These are phyloP conservation scores for Desoria tigrina DNA, from an alignment of 2,888 invertebrate genomes.

Conservation along the genomic window DNA sequence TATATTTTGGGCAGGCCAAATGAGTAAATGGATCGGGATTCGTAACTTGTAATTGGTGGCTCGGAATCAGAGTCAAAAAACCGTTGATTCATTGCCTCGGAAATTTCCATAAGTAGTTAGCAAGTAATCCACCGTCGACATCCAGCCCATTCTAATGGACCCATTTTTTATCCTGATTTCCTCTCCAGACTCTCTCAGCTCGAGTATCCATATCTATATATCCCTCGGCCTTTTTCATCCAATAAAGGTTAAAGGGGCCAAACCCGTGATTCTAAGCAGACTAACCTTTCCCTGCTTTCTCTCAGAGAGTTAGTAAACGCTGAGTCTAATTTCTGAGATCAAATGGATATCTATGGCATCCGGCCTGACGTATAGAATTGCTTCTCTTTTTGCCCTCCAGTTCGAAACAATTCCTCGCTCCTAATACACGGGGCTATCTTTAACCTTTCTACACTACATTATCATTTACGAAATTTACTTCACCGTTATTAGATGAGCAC, in stretches of 20 bases:
- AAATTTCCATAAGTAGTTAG: conserved; percentile 35
- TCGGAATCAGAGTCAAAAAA: conserved; percentile 12
- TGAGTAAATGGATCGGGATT: too few relatives aligned
- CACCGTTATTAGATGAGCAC: too few relatives aligned
- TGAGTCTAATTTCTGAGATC: conserved; percentile 1
- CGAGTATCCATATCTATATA: not conserved
- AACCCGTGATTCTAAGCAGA: not conserved
- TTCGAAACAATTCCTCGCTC: not conserved
- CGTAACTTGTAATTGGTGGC: conserved; percentile 14
- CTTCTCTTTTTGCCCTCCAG: not conserved
- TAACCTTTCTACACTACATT: too few relatives aligned
- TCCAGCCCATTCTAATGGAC: conserved; percentile 19
- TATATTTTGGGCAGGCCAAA: too few relatives aligned
- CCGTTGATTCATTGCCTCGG: conserved; percentile 28
- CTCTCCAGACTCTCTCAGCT: conserved; percentile 4
- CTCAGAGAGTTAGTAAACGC: conserved; percentile 6
- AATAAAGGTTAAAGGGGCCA: conserved; percentile 18
- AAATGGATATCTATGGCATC: conserved; percentile 8
- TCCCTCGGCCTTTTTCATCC: not conserved
- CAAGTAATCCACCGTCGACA: conserved; percentile 22
- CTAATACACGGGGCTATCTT: too few relatives aligned
- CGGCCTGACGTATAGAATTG: too few relatives aligned
- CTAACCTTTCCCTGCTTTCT: conserved; percentile 3
- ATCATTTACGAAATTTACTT: too few relatives aligned
- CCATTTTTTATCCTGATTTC: conserved; percentile 34